Evolutionary conservation across 92 coral and sea anemone species (phyloP), one percentile per base, ranked within the genome.

Genomic region (Porites rus): DNA sequence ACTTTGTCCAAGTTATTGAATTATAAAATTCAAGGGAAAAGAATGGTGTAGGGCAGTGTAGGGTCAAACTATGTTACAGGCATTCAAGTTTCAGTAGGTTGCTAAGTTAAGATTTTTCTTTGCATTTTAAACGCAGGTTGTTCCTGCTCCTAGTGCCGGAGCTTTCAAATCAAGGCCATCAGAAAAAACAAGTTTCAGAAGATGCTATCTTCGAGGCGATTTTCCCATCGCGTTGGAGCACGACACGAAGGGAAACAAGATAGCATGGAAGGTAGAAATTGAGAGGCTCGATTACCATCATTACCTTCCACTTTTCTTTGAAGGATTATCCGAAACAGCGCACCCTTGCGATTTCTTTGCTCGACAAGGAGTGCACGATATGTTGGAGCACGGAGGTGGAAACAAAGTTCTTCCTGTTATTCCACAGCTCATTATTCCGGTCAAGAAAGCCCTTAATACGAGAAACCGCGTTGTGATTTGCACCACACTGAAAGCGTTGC

Each of bases 231-330:
- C 99, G 20, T 77, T 97, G 70, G 99, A 97, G 87, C 99, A 97
- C 92, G 99, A 97, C 89, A 97, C 99, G 46, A 97, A 97, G 71
- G 99, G 99, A 19, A 97, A 97, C 92, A 97, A 97, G 83, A 97
- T 97, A 17, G 99, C 98, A 16, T 97, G 99, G 99, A 97, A 97
- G 78, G 99, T 97, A 16, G 99, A 97, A 79, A 92, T 97, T 22
- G 99, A 97, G 84, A 97, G 96, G 85, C 93, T 97, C 25, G 99
- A 97, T 84, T 97, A 97, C 89, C 99, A 97, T 38, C 99, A 97
- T 82, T 97, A 97, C 86, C 89, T 97, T 43, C 99, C 99, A 2
- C 89, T 97, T 62, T 97, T 97, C 90, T 92, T 97, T 86, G 99
- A 97, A 80, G 99, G 99, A 64, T 90, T 97, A 87, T 93, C 97